Percentiles rank a stretch among this genome's conserved stretches.
These are phyloP conservation scores for Daktulosphaira vitifoliae DNA, from an alignment of 1,140 invertebrate species.

Conservation along the genomic window DNA sequence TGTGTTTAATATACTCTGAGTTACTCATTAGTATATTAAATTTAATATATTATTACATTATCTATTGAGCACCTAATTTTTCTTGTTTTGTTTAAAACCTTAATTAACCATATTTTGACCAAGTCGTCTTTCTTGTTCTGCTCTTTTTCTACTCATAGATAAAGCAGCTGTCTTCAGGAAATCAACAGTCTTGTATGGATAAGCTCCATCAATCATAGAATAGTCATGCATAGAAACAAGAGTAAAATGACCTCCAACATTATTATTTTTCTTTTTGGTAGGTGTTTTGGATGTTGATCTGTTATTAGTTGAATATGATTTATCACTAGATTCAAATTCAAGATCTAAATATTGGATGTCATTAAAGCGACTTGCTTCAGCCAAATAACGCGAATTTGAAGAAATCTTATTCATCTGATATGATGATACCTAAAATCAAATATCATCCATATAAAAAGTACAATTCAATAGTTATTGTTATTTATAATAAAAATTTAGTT, in stretches of 20 bases:
- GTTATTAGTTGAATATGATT: slow-evolving; percentile 9
- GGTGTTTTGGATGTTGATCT: not conserved
- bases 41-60: too few species aligned
- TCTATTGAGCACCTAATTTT: slow-evolving; percentile 10
- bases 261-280: slow-evolving; percentile 11
- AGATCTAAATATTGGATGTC: slow-evolving; percentile 67
- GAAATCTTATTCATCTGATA: slow-evolving; percentile 31
- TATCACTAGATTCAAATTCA: slow-evolving; percentile 50
- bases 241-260: slow-evolving; percentile 30
- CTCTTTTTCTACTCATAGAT: slow-evolving; percentile 71
- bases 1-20: too few species aligned
- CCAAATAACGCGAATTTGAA: slow-evolving; percentile 16
- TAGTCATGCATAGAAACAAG: slow-evolving; percentile 12
- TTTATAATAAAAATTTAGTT: not conserved
- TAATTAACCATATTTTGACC: slow-evolving; percentile 31
- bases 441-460: too few species aligned
- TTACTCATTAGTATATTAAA: too few species aligned
- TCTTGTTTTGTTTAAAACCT: not conserved
- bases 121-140: slow-evolving; percentile 53
- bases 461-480: too few species aligned
- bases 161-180: slow-evolving; percentile 86
- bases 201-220: slow-evolving; percentile 40
- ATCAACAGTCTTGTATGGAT: slow-evolving; percentile 81
- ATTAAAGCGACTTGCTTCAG: slow-evolving; percentile 37
- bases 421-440: slow-evolving; percentile 21